Conservation (phyloP, 2,797 vertebrate species). For the Notoglanidium macrostoma region DNA sequence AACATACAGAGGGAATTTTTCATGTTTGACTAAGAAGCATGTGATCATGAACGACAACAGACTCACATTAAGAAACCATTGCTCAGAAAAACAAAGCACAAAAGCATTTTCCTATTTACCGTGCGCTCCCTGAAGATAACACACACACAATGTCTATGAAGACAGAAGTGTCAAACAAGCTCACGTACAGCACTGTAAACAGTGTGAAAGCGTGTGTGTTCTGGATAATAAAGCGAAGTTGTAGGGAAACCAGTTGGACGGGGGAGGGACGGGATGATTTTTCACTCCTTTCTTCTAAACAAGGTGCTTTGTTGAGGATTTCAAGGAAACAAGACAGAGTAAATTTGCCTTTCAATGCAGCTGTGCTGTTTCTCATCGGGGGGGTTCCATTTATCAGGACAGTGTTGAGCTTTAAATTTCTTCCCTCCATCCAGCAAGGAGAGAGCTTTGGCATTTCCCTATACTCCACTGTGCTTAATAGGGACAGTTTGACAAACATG, state of each 20-base stretch:
- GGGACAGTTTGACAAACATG: background rate
- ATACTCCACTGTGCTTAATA: background rate
- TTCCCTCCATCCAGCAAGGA: background rate
- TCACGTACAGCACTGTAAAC: constrained; percentile 20
- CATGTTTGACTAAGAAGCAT: constrained; percentile 9
- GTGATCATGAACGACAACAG: constrained; percentile 2
- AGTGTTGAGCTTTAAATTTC: background rate
- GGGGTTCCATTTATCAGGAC: constrained; percentile 35
- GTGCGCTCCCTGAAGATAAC: background rate
- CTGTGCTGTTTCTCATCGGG: constrained; percentile 36
- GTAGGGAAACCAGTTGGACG: constrained; percentile 39
- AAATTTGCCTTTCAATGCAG: constrained; percentile 46
- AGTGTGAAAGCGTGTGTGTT: constrained; percentile 18
- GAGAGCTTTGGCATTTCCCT: background rate
- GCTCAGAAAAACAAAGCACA: background rate
- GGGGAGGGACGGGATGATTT: constrained; percentile 42
- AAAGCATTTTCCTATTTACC: constrained; percentile 23
- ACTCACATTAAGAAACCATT: background rate
- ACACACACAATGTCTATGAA: background rate
- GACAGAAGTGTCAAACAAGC: constrained; percentile 26
- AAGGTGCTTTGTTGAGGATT: constrained; percentile 46
- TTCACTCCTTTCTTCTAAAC: constrained; percentile 28
- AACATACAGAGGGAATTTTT: constrained; percentile 13
- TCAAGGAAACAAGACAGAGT: constrained; percentile 27
- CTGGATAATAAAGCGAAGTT: background rate